phyloP scores from a whole-genome alignment of 1,140 invertebrate genomes.

The Macrosteles quadrilineatus region DNA sequence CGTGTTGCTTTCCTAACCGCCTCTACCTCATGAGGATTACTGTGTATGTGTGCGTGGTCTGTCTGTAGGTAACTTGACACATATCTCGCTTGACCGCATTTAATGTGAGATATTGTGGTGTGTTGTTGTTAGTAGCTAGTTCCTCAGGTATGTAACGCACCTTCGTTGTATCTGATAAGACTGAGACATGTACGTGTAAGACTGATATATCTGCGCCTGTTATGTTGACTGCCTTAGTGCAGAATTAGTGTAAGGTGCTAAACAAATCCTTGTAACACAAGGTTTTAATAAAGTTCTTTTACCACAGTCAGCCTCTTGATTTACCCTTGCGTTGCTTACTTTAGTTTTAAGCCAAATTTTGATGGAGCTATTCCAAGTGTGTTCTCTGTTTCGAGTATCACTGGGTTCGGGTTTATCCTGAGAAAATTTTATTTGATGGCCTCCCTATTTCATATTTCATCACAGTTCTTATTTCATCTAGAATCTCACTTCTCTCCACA shows the following conservation, averaged over 20 bases:
- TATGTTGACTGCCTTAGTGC: background rate
- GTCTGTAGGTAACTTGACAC: too few species aligned
- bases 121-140: constrained; percentile 9
- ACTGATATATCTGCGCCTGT: constrained; percentile 9
- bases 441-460: too few species aligned
- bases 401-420: too few species aligned
- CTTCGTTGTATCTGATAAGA: background rate
- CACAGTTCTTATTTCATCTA: too few species aligned
- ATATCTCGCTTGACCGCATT: background rate
- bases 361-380: too few species aligned
- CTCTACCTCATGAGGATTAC: too few species aligned
- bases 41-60: too few species aligned
- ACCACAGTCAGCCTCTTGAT: background rate
- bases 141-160: background rate
- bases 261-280: constrained; percentile 12
- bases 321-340: background rate
- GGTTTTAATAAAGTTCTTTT: constrained; percentile 24
- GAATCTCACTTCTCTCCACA: too few species aligned
- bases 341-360: too few species aligned
- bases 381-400: too few species aligned
- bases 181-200: constrained; percentile 9
- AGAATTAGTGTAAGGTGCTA: constrained; percentile 15
- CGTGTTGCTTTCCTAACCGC: too few species aligned
- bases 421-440: too few species aligned
- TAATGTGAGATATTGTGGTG: constrained; percentile 4